A percentile compares a stretch with the other conserved stretches of the same genome.
Conservation (phyloP, 2,888 invertebrate genomes). For the Protophormia terraenovae region DNA sequence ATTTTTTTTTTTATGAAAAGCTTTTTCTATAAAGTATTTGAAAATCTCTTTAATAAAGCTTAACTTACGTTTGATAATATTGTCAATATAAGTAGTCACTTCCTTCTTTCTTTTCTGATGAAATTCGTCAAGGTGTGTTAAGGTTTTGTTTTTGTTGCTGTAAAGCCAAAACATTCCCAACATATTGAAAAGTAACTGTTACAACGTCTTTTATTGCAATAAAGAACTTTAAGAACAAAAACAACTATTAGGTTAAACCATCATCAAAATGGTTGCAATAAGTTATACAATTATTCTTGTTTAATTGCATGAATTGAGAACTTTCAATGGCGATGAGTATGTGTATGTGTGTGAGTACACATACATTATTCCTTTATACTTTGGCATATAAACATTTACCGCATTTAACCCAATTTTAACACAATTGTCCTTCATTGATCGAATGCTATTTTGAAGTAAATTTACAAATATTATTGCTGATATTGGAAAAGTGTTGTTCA, state of each 20-base stretch:
- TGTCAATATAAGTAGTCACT: neutral
- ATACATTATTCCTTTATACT: neutral
- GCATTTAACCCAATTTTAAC: neutral
- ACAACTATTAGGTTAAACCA: conserved; percentile 37
- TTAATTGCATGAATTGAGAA: conserved; percentile 30
- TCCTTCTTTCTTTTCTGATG: neutral
- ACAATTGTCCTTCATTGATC: conserved; percentile 20
- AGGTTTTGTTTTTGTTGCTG: neutral
- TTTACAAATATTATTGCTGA: neutral
- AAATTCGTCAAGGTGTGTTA: neutral
- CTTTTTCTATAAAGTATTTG: too few species aligned
- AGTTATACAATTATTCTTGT: conserved; percentile 2
- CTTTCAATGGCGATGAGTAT: neutral
- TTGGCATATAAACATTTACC: neutral
- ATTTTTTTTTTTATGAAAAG: too few species aligned
- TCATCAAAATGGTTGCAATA: neutral
- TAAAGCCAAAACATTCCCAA: neutral
- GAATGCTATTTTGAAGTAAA: neutral
- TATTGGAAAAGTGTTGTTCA: neutral
- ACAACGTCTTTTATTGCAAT: neutral
- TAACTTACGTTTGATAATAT: neutral
- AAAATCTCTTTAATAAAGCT: neutral
- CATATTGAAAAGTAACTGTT: conserved; percentile 22
- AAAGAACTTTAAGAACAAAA: neutral
- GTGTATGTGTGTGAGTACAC: neutral